These are phyloP conservation scores for Lepidocolaptes lacrymiger DNA, from an alignment of 2,797 vertebrate species.

Conservation along the genomic window DNA sequence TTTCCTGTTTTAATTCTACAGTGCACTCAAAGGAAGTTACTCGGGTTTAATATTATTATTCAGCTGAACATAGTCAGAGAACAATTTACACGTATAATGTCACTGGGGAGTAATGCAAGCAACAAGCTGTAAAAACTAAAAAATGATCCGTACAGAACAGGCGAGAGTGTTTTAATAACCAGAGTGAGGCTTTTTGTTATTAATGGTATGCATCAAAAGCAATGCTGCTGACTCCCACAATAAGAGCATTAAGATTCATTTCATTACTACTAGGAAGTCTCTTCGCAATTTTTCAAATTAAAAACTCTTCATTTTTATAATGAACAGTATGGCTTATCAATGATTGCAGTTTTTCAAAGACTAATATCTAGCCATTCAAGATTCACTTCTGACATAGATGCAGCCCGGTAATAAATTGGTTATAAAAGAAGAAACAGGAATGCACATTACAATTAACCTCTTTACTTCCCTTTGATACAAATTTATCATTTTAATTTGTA, in stretches of 20 bases:
- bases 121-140: slow-evolving; percentile 31
- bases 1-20: slow-evolving; percentile 38
- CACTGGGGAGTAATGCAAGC: slow-evolving; percentile 31
- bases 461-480: neutral
- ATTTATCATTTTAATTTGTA: neutral
- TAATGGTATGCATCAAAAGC: slow-evolving; percentile 44
- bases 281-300: slow-evolving; percentile 47
- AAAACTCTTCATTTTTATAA: slow-evolving; percentile 20
- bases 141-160: neutral
- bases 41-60: slow-evolving; percentile 49
- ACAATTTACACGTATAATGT: slow-evolving; percentile 47
- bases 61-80: slow-evolving; percentile 22
- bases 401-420: neutral
- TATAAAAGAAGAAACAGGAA: neutral
- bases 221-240: slow-evolving; percentile 8
- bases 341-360: slow-evolving; percentile 18
- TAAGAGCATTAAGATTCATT: slow-evolving; percentile 44
- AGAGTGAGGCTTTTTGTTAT: slow-evolving; percentile 11
- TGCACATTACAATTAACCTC: slow-evolving; percentile 23
- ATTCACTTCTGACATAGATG: slow-evolving; percentile 25
- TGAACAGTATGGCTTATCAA: slow-evolving; percentile 17
- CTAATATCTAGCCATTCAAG: neutral
- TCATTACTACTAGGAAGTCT: slow-evolving; percentile 31
- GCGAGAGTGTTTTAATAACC: neutral
- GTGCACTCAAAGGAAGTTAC: slow-evolving; percentile 50